Conservation (phyloP, 1,140 invertebrate species). For the Trichogramma pretiosum region DNA sequence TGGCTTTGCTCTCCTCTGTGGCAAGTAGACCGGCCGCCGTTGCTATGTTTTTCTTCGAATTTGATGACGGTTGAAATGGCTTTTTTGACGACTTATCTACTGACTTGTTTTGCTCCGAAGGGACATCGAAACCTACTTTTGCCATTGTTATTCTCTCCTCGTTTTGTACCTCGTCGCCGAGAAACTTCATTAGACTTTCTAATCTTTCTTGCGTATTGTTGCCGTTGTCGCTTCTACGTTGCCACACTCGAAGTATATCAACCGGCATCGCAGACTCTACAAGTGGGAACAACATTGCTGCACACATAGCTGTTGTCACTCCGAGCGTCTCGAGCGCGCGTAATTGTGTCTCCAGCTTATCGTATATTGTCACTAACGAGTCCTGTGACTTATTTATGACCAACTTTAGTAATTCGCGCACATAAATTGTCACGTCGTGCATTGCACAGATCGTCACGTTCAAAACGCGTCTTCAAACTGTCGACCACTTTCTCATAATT, state of each 20-base stretch:
- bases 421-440: constrained; percentile 26
- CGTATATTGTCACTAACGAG: constrained; percentile 21
- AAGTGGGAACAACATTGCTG: constrained; percentile 28
- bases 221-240: constrained; percentile 1
- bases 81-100: background rate
- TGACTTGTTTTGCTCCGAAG: background rate
- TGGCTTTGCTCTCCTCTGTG: background rate
- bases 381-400: constrained; percentile 18
- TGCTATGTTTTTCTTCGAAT: background rate
- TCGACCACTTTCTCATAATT: constrained; percentile 12
- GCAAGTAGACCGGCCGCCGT: constrained; percentile 8
- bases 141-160: constrained; percentile 25
- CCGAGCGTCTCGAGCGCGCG: constrained; percentile 26
- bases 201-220: background rate
- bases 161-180: constrained; percentile 23
- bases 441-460: constrained; percentile 21
- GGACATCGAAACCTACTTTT: constrained; percentile 9
- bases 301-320: constrained; percentile 27
- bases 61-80: constrained; percentile 1
- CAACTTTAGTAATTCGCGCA: constrained; percentile 23
- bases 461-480: constrained; percentile 18
- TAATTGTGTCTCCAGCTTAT: constrained; percentile 28
- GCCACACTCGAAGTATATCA: constrained; percentile 27
- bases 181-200: constrained; percentile 23
- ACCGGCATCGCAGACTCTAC: constrained; percentile 33